Conservation (phyloP, 2,888 invertebrate species). For the Leptarthrus brevirostris region DNA sequence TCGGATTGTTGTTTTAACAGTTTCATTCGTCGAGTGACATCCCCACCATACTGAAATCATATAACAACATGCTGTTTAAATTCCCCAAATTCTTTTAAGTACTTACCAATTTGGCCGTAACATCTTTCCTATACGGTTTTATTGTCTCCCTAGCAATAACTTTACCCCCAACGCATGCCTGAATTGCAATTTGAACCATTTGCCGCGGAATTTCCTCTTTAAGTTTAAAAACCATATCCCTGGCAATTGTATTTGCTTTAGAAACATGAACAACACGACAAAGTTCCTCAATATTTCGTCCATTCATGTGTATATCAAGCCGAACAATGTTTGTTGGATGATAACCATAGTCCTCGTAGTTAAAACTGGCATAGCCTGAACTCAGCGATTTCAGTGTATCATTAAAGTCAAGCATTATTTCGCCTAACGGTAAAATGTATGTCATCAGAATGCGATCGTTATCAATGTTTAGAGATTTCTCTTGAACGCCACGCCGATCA, state of each 20-base stretch:
- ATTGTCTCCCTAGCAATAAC: constrained; percentile 87
- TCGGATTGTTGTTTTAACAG: constrained; percentile 89
- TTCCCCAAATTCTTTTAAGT: background rate
- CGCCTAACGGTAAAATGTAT: constrained; percentile 88
- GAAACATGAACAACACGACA: constrained; percentile 82
- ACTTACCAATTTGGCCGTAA: constrained; percentile 88
- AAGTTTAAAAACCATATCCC: constrained; percentile 78
- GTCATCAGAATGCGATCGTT: constrained; percentile 83
- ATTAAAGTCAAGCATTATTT: constrained; percentile 95
- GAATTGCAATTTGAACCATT: constrained; percentile 87
- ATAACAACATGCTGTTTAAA: constrained; percentile 44
- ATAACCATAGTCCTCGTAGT: constrained; percentile 91
- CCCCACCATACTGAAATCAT: constrained; percentile 86
- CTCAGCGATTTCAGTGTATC: constrained; percentile 89
- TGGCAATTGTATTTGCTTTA: constrained; percentile 74
- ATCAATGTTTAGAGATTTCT: constrained; percentile 81
- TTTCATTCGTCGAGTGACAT: constrained; percentile 89
- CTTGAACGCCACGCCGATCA: constrained; percentile 76
- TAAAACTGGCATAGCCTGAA: constrained; percentile 96
- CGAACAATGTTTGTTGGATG: constrained; percentile 81
- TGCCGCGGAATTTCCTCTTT: constrained; percentile 90
- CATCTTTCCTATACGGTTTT: constrained; percentile 90
- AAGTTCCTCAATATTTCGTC: constrained; percentile 83
- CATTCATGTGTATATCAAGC: constrained; percentile 80
- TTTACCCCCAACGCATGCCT: constrained; percentile 83